phyloP scores from a whole-genome alignment of 2,113 vertebrate species.

The Carassius carassius region DNA sequence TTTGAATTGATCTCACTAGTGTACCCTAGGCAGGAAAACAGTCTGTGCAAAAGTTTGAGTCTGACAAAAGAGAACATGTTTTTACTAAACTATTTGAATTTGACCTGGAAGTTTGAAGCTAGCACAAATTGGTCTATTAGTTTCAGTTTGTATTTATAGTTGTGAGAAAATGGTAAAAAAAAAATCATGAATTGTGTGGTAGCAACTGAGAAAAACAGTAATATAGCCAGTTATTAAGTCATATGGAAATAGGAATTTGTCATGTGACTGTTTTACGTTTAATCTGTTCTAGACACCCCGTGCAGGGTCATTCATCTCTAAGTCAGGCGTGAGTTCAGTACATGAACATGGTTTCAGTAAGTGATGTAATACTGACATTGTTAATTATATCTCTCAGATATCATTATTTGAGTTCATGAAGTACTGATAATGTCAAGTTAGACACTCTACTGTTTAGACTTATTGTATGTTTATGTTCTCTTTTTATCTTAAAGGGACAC shows the following conservation, averaged over 20 bases:
- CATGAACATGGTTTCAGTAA: constrained; percentile 68
- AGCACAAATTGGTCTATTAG: no score
- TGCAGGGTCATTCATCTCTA: constrained; percentile 65
- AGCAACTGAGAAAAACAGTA: no score
- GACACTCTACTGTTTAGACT: not conserved
- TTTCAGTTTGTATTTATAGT: no score
- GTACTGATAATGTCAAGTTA: not conserved
- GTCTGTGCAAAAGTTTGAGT: no score
- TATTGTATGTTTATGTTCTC: not conserved
- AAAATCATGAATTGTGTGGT: no score
- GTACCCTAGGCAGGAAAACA: no score
- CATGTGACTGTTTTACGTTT: not conserved
- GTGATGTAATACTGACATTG: constrained; percentile 45
- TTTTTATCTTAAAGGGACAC: constrained; percentile 68
- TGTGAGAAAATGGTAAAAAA: no score
- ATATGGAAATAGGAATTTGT: not conserved
- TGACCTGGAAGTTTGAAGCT: no score
- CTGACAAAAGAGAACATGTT: no score
- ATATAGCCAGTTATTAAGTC: not conserved
- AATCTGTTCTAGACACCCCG: constrained; percentile 63
- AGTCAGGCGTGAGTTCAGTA: constrained; percentile 66
- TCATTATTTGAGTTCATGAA: not conserved
- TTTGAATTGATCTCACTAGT: no score
- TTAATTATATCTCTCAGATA: not conserved
- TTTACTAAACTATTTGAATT: no score